Evolutionary conservation across 2,888 invertebrate species (phyloP), one percentile per base, ranked within the genome.

Genomic region (Drosophila ezoana): DNA sequence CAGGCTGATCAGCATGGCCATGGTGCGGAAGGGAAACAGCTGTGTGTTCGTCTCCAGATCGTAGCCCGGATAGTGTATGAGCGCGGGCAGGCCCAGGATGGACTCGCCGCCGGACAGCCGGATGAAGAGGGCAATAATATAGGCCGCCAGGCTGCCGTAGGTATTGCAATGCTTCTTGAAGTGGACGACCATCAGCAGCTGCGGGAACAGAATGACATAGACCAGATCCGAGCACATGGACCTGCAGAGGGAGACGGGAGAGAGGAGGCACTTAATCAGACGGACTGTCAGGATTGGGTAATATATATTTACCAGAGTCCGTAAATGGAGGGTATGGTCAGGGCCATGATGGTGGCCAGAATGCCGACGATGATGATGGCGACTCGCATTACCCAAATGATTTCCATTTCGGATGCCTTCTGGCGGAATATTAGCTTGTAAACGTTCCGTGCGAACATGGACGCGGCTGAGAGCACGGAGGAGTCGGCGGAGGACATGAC

Each of bases 401-500:
- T 98, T 94, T 99, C 99, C 95, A 96, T 97, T 93, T 99, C 99
- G 33, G 98, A 98, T 38, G 99, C 99, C 92, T 96, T 95, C 93
- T 98, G 98, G 62, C 99, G 94, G 93, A 99, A 98, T 91, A 99
- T 98, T 92, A 98, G 94, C 93, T 97, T 98, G 94, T 99, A 99
- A 81, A 99, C 97, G 93, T 99, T 99, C 91, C 99, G 95, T 71
- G 99, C 99, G 91, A 99, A 99, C 99, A 99, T 99, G 32, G 99
- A 98, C 81, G 98, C 98, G 3, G 99, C 99, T 20, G 99, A 98
- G 18, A 99, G 94, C 53, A 99, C 98, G 81, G 99, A 99, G 57
- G 99, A 99, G 93, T 99, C 99, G 0, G 99, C 99, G 0, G 99
- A 99, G 38, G 99, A 99, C 99, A 99, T 99, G 76, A 99, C 99